Evolutionary conservation across 2,888 invertebrate genomes (phyloP).

Genomic region (Brenthis daphne): DNA sequence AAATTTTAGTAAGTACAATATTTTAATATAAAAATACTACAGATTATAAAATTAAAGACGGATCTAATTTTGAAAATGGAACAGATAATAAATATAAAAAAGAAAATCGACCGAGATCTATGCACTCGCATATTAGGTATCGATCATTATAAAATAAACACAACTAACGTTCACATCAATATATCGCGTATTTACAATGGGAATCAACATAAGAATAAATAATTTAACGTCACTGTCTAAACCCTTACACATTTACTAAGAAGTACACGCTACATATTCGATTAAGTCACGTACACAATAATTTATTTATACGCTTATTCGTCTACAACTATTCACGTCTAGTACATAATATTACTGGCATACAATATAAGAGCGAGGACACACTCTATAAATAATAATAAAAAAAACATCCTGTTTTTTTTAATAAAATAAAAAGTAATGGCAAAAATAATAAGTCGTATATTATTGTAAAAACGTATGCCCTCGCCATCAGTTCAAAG

Average conservation of each 20-base stretch:
- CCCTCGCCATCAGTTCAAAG: constrained; percentile 46
- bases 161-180: constrained; percentile 72
- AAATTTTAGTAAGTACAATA: constrained; percentile 50
- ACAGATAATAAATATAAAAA: constrained; percentile 41
- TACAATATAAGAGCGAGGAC: constrained; percentile 53
- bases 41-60: constrained; percentile 20
- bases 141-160: constrained; percentile 73
- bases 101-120: constrained; percentile 66
- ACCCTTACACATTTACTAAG: constrained; percentile 74
- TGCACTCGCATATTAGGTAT: constrained; percentile 56
- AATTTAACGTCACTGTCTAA: constrained; percentile 76
- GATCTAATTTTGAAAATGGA: constrained; percentile 33
- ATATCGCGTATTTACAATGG: constrained; percentile 76
- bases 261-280: constrained; percentile 66
- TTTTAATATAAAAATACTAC: constrained; percentile 14
- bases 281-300: constrained; percentile 68
- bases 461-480: constrained; percentile 27
- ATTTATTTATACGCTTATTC: constrained; percentile 55
- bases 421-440: neutral
- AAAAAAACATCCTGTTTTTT: constrained; percentile 3
- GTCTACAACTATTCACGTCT: constrained; percentile 59
- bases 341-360: constrained; percentile 74
- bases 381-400: constrained; percentile 36
- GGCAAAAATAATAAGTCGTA: neutral
- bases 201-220: constrained; percentile 82